A percentile compares a stretch with the other conserved stretches of the same genome.
phyloP scores from a whole-genome alignment of 2,888 invertebrate genomes.

The Campoletis raptor region DNA sequence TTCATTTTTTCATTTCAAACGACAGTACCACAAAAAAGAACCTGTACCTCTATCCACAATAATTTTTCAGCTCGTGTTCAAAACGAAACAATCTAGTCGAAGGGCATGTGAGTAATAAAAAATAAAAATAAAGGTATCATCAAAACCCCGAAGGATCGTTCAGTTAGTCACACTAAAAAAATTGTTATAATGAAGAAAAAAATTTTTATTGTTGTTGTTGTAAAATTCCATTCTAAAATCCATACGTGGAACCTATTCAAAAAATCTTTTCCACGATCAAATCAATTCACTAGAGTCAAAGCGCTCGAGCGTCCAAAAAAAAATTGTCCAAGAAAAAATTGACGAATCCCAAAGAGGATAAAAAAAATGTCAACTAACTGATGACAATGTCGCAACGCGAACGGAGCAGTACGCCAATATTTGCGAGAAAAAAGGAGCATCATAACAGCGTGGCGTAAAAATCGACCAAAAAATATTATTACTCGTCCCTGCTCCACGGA shows the following conservation, averaged over 20 bases:
- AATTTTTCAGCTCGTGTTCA: background rate
- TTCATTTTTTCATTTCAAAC: background rate
- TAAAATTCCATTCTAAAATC: background rate
- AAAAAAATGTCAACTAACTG: background rate
- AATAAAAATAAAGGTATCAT: background rate
- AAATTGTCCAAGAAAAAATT: background rate
- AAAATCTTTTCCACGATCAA: background rate
- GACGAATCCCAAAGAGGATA: background rate
- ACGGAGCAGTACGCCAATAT: background rate
- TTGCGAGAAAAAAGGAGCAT: background rate
- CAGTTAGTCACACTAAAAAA: background rate
- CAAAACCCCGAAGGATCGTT: background rate
- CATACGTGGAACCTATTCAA: background rate
- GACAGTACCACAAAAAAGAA: background rate
- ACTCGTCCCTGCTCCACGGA: background rate
- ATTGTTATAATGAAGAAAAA: background rate
- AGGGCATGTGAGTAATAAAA: background rate
- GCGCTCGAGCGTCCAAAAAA: background rate
- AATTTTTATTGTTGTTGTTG: too few relatives aligned
- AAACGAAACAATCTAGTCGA: background rate
- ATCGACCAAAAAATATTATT: background rate
- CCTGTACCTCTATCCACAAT: background rate
- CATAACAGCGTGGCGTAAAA: background rate
- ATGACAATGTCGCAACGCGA: background rate
- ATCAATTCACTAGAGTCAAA: background rate